These are phyloP conservation scores for Papilio protenor DNA, from an alignment of 2,888 invertebrate species.

Conservation along the genomic window DNA sequence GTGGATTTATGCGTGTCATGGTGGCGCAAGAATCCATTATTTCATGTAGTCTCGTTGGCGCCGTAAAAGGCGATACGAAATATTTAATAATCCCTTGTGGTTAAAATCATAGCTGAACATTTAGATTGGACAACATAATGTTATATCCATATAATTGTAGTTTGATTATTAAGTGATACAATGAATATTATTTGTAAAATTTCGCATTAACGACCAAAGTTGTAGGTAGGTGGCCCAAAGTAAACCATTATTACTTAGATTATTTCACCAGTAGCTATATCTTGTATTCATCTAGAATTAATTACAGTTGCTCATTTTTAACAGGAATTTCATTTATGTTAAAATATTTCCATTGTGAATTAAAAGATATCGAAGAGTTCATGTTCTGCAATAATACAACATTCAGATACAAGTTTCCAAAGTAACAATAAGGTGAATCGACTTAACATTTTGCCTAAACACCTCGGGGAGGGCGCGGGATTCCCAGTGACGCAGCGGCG, in stretches of 20 bases:
- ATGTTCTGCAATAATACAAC: background rate
- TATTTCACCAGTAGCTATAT: background rate
- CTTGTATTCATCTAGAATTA: background rate
- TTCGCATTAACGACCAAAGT: too few relatives aligned
- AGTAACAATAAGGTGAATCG: slow-evolving; percentile 70
- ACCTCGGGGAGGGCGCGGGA: slow-evolving; percentile 62
- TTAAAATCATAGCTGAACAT: background rate
- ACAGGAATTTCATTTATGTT: background rate
- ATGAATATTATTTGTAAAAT: too few relatives aligned
- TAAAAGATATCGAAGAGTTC: background rate
- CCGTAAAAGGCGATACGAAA: slow-evolving; percentile 6
- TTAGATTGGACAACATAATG: background rate
- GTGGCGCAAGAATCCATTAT: slow-evolving; percentile 23
- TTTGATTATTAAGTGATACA: background rate
- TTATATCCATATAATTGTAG: background rate
- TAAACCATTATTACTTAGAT: too few relatives aligned
- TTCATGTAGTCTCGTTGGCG: slow-evolving; percentile 19
- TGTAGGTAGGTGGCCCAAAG: too few relatives aligned
- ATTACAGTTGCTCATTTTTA: background rate
- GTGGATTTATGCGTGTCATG: background rate
- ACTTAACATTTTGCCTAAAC: slow-evolving; percentile 65
- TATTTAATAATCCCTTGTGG: background rate
- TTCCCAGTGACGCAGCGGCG: slow-evolving; percentile 68
- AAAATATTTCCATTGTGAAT: background rate
- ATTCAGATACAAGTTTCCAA: slow-evolving; percentile 60